Evolutionary conservation across 2,888 invertebrate species (phyloP), one percentile per base, ranked within the genome.

Genomic region (Eupeodes luniger): DNA sequence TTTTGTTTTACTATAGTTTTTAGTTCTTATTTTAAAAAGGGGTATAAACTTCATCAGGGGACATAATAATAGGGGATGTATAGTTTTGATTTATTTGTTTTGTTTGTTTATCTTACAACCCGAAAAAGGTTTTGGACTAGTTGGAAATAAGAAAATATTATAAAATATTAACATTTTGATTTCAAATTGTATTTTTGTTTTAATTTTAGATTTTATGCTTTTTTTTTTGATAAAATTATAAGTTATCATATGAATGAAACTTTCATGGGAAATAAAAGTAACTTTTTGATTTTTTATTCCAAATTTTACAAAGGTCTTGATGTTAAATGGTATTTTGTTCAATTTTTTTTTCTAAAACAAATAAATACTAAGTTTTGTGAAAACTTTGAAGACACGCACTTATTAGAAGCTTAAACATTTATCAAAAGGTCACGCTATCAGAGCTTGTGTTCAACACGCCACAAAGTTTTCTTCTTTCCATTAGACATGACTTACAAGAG

Each of bases 121-220:
- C 64, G 74, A 77, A 90, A 89, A 77, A 70, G 81, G 84, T 80
- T 76, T 85, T 89, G 83, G 90, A 89, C 90, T 90, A 90, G 90
- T 89, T 89, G 72, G 70, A 89, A 89, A 88, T 80, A 80, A 89
- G 84, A 84, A 86, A 84, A 84, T 89, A 76, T 77, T 74, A 27
- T 27, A 80, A 78, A 62, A 44, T 81, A 76, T 55, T 70, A 53
- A 84, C 62, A 75, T 70, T 75, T 76, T 84, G 74, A 77, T 87
- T 86, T 89, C 55, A 75, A 83, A 64, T 79, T 80, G 66, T 55
- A 70, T 55, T 61, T 77, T 59, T 53, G 74, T 74, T 85, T 70
- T 77, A 77, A 34, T 82, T 87, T 85, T 70, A 67, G 44, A 70
- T 70, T 62, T 74, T n/a, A 59, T 59, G 72, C 72, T 49, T 74